Evolutionary conservation across 2,888 invertebrate species (phyloP), one percentile per base, ranked within the genome.

Genomic region (Leucophenga montana): DNA sequence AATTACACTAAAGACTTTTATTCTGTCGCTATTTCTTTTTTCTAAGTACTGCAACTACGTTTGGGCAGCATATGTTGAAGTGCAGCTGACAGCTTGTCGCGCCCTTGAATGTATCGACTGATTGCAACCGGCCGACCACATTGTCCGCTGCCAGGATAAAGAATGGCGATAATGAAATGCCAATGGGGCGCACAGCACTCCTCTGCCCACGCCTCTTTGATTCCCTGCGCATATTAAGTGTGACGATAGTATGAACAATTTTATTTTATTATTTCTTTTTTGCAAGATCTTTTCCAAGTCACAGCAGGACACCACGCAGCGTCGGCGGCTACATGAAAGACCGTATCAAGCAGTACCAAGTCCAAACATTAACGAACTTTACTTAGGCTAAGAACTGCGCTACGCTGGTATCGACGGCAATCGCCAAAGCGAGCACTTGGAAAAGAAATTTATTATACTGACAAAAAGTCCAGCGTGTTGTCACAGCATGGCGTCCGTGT

Each of bases 91-190:
- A 64, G 62, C 39, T 46, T 46, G 46, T 20, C 62, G 62, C 62
- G 62, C 48, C 62, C 61, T 61, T 61, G 61, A 44, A 27, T 59
- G 8, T 16, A 18, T 18, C 20, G 14, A 46, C 44, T 57, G 57
- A 59, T 18, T 50, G 50, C 50, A 50, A 13, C n/a, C 50, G 50
- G 5, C 13, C 50, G 16, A 50, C n/a, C 11, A 27, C 27, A 56
- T 56, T 27, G 53, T 54, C 4, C 6, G 9, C 20, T 16, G 8
- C 61, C n/a, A 61, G 11, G 11, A 13, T 11, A 61, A 11, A 33
- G 16, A 16, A 64, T 39, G 59, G 77, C 82, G 76, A 75, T 82
- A 81, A 82, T 81, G 79, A 82, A 82, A 81, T 76, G 77, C 75
- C 77, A 76, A 78, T 75, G 79, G 79, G 80, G 80, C 80, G 80